Conservation (phyloP, 2,113 vertebrate species). For the Ophthalmolycus amberensis region DNA sequence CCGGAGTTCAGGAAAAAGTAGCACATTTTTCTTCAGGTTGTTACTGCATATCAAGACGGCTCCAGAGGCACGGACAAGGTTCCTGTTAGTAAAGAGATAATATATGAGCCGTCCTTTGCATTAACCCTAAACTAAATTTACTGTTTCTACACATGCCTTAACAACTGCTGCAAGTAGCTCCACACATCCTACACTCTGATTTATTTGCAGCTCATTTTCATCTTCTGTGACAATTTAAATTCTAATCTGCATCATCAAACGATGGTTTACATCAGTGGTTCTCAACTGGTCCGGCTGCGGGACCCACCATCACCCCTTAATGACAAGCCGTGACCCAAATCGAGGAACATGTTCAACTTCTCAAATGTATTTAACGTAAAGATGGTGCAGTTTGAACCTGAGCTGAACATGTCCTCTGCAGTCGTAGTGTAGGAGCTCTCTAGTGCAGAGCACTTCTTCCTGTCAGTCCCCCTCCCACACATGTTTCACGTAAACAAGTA, state of each 20-base stretch:
- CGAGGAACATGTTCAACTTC: too few species aligned
- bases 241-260: conserved; percentile 4
- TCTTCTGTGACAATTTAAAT: conserved; percentile 20
- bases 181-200: conserved; percentile 6
- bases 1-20: conserved; percentile 81
- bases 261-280: not conserved
- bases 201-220: conserved; percentile 40
- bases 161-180: conserved; percentile 25
- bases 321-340: too few species aligned
- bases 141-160: conserved; percentile 17
- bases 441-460: too few species aligned
- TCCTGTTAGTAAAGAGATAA: conserved; percentile 66
- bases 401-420: too few species aligned
- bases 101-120: conserved; percentile 52
- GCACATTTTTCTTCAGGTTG: conserved; percentile 79
- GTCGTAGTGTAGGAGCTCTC: too few species aligned
- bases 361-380: too few species aligned
- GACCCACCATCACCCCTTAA: too few species aligned
- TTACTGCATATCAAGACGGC: conserved; percentile 82
- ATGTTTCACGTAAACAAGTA: too few species aligned
- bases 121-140: conserved; percentile 60
- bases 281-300: too few species aligned
- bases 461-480: too few species aligned
- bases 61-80: conserved; percentile 80
- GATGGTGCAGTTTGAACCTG: too few species aligned